These are phyloP conservation scores for Hippopotamyrus pictus DNA, from an alignment of 2,797 vertebrate genomes.

Conservation along the genomic window DNA sequence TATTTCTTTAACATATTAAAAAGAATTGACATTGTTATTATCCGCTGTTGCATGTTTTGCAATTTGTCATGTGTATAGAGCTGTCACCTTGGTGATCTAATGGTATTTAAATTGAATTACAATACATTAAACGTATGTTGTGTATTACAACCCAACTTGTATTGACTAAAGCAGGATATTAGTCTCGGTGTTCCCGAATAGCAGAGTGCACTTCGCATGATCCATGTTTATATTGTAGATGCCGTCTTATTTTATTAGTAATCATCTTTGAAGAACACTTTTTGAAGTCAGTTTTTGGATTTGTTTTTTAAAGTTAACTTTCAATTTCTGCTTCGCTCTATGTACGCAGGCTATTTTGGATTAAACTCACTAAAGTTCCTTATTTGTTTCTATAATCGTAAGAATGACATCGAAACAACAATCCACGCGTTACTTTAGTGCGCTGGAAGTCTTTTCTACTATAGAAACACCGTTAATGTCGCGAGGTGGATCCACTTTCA, in stretches of 20 bases:
- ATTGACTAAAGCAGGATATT: constrained; percentile 49
- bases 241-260: constrained; percentile 47
- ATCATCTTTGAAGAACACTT: constrained; percentile 26
- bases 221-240: constrained; percentile 44
- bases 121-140: constrained; percentile 55
- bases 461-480: neutral
- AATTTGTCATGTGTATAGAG: constrained; percentile 50
- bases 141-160: constrained; percentile 42
- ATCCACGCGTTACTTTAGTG: neutral
- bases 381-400: neutral
- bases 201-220: constrained; percentile 42
- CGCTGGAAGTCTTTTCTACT: neutral
- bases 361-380: neutral
- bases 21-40: constrained; percentile 36
- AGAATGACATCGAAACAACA: neutral
- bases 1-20: constrained; percentile 23
- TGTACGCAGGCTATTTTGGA: neutral
- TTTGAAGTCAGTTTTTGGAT: neutral
- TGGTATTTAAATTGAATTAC: constrained; percentile 58
- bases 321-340: neutral
- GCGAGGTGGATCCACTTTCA: neutral
- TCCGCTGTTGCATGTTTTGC: constrained; percentile 45
- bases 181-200: constrained; percentile 44
- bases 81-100: constrained; percentile 52
- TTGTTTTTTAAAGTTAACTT: constrained; percentile 17